Conservation (phyloP, 2,797 vertebrate genomes). For the Tiaroga cobitis region DNA sequence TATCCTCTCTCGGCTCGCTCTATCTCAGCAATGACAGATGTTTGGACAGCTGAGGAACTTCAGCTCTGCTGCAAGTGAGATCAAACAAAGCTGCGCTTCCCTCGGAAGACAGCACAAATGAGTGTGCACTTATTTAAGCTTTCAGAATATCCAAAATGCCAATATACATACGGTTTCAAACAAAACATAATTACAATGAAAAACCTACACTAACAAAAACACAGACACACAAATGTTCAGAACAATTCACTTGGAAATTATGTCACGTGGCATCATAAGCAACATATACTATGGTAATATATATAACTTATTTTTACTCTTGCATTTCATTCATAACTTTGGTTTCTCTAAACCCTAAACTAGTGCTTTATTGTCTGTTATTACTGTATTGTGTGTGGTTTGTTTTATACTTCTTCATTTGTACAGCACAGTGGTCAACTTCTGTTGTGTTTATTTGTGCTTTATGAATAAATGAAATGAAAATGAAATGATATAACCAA, state of each 20-base stretch:
- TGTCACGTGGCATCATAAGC: not conserved
- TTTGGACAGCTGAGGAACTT: constrained; percentile 31
- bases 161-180: not conserved
- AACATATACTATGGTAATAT: not conserved
- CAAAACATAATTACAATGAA: not conserved
- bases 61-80: constrained; percentile 23
- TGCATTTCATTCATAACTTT: no score
- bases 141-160: constrained; percentile 15
- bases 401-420: no score
- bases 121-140: constrained; percentile 19
- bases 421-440: no score
- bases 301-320: no score
- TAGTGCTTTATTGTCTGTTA: no score
- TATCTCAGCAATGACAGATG: constrained; percentile 33
- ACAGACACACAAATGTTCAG: not conserved
- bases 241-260: not conserved
- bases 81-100: constrained; percentile 28
- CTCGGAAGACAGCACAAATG: constrained; percentile 25
- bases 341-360: no score
- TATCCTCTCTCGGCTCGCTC: not conserved
- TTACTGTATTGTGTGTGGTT: no score
- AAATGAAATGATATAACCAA: no score
- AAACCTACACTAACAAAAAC: not conserved
- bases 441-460: no score
- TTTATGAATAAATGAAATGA: no score